Percentiles rank a stretch among this genome's conserved stretches.
phyloP scores from a whole-genome alignment of 30 jellyfish, hydroid and myxozoan species.

The Nemopilema nomurai region DNA sequence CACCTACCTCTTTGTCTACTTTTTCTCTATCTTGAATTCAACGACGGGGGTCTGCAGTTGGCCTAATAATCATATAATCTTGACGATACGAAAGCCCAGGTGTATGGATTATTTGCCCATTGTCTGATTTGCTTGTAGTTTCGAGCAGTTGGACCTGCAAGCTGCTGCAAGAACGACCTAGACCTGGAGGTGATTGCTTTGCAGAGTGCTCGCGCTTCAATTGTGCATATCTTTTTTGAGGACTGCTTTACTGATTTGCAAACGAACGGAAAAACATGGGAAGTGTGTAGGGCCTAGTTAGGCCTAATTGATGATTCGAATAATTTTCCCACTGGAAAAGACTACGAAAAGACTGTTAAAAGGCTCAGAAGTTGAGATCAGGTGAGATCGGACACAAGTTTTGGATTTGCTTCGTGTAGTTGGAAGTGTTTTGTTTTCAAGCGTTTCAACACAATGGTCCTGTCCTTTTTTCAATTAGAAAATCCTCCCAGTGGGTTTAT shows the following conservation, averaged over 20 bases:
- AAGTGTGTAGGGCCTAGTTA: slow-evolving; percentile 4
- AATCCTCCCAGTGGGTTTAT: neutral
- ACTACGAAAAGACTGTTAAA: neutral
- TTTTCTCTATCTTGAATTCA: neutral
- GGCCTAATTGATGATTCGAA: slow-evolving; percentile 7
- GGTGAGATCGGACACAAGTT: neutral
- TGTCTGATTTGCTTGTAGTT: slow-evolving; percentile 53
- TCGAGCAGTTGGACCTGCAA: slow-evolving; percentile 62
- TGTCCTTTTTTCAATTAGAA: neutral
- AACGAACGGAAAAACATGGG: neutral
- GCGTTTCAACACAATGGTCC: too few species aligned
- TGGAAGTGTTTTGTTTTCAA: neutral
- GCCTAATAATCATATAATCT: slow-evolving; percentile 11
- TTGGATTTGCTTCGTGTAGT: neutral
- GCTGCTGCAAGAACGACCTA: slow-evolving; percentile 62
- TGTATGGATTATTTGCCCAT: slow-evolving; percentile 43
- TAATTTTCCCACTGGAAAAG: neutral
- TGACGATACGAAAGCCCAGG: slow-evolving; percentile 42
- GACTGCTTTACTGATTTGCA: neutral
- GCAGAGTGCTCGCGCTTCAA: slow-evolving; percentile 21
- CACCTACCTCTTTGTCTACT: neutral
- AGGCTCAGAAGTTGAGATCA: neutral
- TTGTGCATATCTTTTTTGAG: neutral
- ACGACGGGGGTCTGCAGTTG: slow-evolving; percentile 30
- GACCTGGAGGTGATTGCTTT: slow-evolving; percentile 48